Percentiles rank a stretch among this genome's conserved stretches.
These are phyloP conservation scores for Camponotus vicinus DNA, from an alignment of 1,140 invertebrate species.

Conservation along the genomic window DNA sequence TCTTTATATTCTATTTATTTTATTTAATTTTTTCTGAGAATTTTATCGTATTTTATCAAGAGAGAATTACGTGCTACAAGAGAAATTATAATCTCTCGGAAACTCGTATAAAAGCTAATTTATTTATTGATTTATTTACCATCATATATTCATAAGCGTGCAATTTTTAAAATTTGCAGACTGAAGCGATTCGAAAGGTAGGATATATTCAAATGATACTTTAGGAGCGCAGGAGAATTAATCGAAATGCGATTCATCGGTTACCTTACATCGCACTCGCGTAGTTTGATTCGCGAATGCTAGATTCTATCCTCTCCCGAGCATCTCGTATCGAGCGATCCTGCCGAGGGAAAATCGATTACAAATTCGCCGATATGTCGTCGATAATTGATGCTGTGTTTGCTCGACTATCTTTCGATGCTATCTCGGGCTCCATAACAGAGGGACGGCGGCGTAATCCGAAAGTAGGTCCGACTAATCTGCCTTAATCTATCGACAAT, in stretches of 20 bases:
- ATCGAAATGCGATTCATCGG: constrained; percentile 10
- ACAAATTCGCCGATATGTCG: constrained; percentile 59
- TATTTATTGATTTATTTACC: no score
- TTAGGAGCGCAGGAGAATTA: background rate
- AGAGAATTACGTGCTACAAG: background rate
- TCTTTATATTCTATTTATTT: no score
- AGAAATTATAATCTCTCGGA: background rate
- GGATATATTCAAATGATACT: constrained; percentile 1
- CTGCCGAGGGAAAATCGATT: constrained; percentile 46
- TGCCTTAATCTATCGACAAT: constrained; percentile 62
- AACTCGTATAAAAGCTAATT: background rate
- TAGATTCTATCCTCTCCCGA: background rate
- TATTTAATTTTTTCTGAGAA: no score
- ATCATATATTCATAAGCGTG: background rate
- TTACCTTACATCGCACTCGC: constrained; percentile 37
- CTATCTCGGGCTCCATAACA: constrained; percentile 40
- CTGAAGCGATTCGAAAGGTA: constrained; percentile 14
- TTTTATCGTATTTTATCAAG: background rate
- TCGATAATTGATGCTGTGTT: constrained; percentile 54
- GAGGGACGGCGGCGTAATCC: constrained; percentile 52
- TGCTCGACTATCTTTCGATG: constrained; percentile 8
- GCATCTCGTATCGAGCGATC: constrained; percentile 30
- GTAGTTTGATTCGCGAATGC: constrained; percentile 4
- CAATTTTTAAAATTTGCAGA: background rate
- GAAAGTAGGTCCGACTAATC: constrained; percentile 61